Base-by-base conservation (phyloP, 1,140 invertebrate genomes). In the Ptiloglossa arizonensis region DNA sequence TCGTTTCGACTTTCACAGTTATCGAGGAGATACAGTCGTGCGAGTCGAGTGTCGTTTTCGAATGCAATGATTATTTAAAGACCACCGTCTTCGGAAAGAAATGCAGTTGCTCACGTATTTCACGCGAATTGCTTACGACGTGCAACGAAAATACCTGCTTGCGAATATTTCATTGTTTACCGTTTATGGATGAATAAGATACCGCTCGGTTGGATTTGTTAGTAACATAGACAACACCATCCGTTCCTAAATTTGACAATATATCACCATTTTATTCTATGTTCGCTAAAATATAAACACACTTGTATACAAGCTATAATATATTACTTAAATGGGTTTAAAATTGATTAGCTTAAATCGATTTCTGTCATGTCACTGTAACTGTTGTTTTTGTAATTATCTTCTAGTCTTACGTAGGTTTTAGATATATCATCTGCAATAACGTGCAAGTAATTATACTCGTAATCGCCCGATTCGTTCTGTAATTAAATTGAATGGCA, bases 391-490 rank as follows among this genome's bases (percentile, higher is more conserved):
- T 15, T 17, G 0, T 57, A 63, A 85, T 96, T 96, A 83, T 97
- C 96, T 93, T 97, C 95, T 78, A 97, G 89, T 46, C 96, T 94
- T 73, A 98, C 96, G 24, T 95, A 94, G 82, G 94, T 94, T 57
- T 93, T 93, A 60, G 95, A 94, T 89, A 96, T 95, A 86, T 96
- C 95, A 90, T 98, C 96, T 11, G 97, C 90, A 92, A 97, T 94
- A 1, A 98, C 95, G 87, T 97, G 95, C 41, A 98, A 88, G 91
- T 97, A 98, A 79, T 95, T 93, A 87, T 97, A 98, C 78, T 96
- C 94, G 89, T 95, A 97, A 57, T 96, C 94, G 6, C 96, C 96
- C 82, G 93, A 93, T 44, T 95, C 94, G 93, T 96, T 94, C 96
- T 97, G 91, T 57, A 95, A 95, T 87, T 48, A 67, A 79, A 75